phyloP scores from a whole-genome alignment of 2,888 invertebrate genomes.

The Ametastegia equiseti region DNA sequence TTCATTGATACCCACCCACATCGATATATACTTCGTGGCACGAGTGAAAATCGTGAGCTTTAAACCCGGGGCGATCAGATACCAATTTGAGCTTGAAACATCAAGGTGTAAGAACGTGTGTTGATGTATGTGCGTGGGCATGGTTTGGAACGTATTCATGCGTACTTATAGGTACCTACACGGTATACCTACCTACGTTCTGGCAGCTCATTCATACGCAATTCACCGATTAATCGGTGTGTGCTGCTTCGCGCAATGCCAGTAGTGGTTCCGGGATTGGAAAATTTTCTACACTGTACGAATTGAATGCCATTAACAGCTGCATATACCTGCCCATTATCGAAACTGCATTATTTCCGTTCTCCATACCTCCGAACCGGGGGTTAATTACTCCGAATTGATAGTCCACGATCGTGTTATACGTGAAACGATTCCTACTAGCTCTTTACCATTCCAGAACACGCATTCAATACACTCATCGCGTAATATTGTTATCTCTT shows the following conservation, averaged over 20 bases:
- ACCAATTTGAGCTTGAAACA: not conserved
- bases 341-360: constrained; percentile 5
- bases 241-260: constrained; percentile 7
- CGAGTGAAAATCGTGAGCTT: constrained; percentile 8
- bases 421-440: not conserved
- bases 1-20: constrained; percentile 9
- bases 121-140: not conserved
- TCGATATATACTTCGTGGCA: not conserved
- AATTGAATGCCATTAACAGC: constrained; percentile 36
- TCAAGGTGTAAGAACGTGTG: constrained; percentile 11
- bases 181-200: not conserved
- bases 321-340: not conserved
- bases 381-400: constrained; percentile 42
- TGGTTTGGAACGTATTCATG: not conserved
- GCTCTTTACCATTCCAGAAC: constrained; percentile 29
- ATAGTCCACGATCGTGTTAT: constrained; percentile 35
- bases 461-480: constrained; percentile 1
- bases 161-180: not conserved
- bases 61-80: not conserved
- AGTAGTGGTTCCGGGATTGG: constrained; percentile 14
- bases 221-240: constrained; percentile 67
- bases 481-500: not conserved
- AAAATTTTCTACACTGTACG: constrained; percentile 15
- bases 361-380: constrained; percentile 7
- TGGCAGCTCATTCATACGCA: constrained; percentile 60